These are phyloP conservation scores for Tachina grossa DNA, from an alignment of 2,888 invertebrate genomes.

Conservation along the genomic window DNA sequence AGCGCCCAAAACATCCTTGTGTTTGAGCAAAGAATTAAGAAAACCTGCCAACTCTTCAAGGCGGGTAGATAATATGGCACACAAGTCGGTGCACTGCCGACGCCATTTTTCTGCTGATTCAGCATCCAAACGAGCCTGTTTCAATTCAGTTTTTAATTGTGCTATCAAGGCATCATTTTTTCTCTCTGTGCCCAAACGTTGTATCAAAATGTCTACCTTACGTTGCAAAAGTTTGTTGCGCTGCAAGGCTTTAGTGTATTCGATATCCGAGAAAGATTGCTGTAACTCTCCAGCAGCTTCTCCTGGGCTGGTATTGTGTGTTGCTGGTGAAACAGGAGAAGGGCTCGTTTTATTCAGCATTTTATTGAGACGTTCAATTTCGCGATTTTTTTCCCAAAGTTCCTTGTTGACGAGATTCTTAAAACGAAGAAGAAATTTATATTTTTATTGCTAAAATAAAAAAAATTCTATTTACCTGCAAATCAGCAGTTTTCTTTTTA, in stretches of 20 bases:
- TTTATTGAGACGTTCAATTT: constrained; percentile 84
- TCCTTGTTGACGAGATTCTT: constrained; percentile 85
- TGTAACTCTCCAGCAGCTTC: constrained; percentile 74
- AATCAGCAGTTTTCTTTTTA: constrained; percentile 81
- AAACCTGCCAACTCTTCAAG: constrained; percentile 86
- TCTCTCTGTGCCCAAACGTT: constrained; percentile 76
- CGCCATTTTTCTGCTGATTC: constrained; percentile 80
- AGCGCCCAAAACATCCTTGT: constrained; percentile 84
- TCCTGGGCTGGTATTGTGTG: constrained; percentile 40
- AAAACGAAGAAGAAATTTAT: background rate
- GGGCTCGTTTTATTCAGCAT: constrained; percentile 73
- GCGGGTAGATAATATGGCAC: constrained; percentile 83
- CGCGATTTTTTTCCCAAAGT: constrained; percentile 85
- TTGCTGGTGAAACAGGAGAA: constrained; percentile 35
- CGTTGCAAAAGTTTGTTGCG: constrained; percentile 80
- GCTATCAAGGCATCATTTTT: constrained; percentile 74
- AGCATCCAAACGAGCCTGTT: constrained; percentile 76
- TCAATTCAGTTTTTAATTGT: constrained; percentile 77
- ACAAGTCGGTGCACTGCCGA: constrained; percentile 80
- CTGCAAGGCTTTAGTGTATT: constrained; percentile 78
- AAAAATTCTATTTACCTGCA: constrained; percentile 76
- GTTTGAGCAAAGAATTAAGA: constrained; percentile 85
- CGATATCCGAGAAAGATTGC: constrained; percentile 79
- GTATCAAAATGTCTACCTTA: constrained; percentile 79
- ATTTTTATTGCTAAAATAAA: background rate